Evolutionary conservation across 1,140 invertebrate genomes (phyloP), one percentile per base, ranked within the genome.

Genomic region (Panulirus ornatus): DNA sequence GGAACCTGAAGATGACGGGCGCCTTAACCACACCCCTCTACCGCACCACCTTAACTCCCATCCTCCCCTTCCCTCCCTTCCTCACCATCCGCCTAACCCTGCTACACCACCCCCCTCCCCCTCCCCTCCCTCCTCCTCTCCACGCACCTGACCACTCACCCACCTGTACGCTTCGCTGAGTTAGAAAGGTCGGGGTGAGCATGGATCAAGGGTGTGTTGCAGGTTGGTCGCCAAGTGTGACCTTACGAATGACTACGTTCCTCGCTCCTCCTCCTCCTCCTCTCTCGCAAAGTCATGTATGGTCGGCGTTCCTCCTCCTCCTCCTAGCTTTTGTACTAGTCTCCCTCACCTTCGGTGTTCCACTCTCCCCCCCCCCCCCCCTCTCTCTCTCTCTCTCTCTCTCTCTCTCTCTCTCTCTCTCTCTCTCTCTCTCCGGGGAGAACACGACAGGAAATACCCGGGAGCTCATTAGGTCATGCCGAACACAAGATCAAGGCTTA

Each of bases 371-470:
- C n/a, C 42, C 75, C 16, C 40, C 54, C 78, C 22, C 38, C 27
- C 76, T 44, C 76, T 79, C 14, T 44, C 76, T 44, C 40, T 79
- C 38, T 44, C 76, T 79, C 42, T n/a, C 78, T 51, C 78, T 16
- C 78, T 51, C 40, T 14, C 34, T 42, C 40, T 47, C 78, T 81
- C 78, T 81, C 27, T 54, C 47, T 82, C 54, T 54, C 34, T 47
- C 51, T 34, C 2, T 54, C 51, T 8, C 27, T 34, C 34, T 19
- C 51, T 16, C 11, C 34, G 34, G n/a, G 22, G 34, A 34, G 34
- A 70, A 70, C 22, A n/a, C 51, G 11, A 58, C 22, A 11, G 11
- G 51, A 58, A 58, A 11, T 36, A 34, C 73, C 9, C 40, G n/a
- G n/a, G n/a, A n/a, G n/a, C n/a, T n/a, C n/a, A n/a, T n/a, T n/a